phyloP scores from a whole-genome alignment of 2,888 invertebrate species.

The Lordiphosa andalusiaca region DNA sequence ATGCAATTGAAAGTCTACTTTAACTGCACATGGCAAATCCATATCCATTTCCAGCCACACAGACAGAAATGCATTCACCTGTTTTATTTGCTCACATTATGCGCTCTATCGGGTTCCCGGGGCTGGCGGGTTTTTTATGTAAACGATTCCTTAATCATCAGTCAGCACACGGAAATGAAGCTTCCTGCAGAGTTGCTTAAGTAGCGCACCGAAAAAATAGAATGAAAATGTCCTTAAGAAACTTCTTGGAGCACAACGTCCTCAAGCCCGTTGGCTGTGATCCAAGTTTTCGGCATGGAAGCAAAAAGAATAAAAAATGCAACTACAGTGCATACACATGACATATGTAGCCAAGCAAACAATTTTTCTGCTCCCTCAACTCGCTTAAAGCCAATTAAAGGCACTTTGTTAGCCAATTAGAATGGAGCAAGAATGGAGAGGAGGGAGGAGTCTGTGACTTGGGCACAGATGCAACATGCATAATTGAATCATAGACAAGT shows the following conservation, averaged over 20 bases:
- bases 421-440: slow-evolving; percentile 25
- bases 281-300: too few relatives aligned
- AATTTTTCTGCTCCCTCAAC: slow-evolving; percentile 7
- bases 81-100: slow-evolving; percentile 69
- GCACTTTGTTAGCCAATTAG: slow-evolving; percentile 66
- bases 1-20: slow-evolving; percentile 30
- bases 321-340: neutral
- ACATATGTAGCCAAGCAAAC: neutral
- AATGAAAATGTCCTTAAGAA: slow-evolving; percentile 4
- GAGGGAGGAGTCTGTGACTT: slow-evolving; percentile 17
- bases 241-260: too few relatives aligned
- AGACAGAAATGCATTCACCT: slow-evolving; percentile 50
- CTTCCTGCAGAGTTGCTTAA: slow-evolving; percentile 24
- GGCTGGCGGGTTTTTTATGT: neutral
- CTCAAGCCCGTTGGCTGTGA: neutral
- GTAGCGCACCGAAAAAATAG: slow-evolving; percentile 16
- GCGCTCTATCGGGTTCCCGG: slow-evolving; percentile 55
- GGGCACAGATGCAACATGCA: slow-evolving; percentile 48
- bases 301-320: too few relatives aligned
- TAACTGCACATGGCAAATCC: slow-evolving; percentile 1
- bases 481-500: slow-evolving; percentile 61
- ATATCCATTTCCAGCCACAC: slow-evolving; percentile 1
- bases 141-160: slow-evolving; percentile 24
- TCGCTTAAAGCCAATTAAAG: slow-evolving; percentile 63
- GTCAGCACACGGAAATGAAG: slow-evolving; percentile 31